These are phyloP conservation scores for Plectus sambesii DNA, from an alignment of 1,140 invertebrate genomes.

Conservation along the genomic window DNA sequence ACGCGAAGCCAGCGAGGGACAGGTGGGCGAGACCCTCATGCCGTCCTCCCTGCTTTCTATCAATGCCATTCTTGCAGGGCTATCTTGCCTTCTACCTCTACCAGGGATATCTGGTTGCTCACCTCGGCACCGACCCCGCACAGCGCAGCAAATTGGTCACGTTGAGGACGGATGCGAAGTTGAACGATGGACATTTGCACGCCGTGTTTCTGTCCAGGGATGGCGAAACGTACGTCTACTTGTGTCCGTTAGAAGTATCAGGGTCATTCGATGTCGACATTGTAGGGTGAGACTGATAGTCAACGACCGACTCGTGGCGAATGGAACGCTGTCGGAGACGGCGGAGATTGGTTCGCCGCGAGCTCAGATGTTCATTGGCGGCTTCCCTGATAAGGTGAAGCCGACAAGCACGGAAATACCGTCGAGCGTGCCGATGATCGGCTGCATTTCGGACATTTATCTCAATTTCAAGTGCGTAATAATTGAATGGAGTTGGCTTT, in stretches of 20 bases:
- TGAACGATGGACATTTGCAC: constrained; percentile 40
- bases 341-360: constrained; percentile 24
- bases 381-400: constrained; percentile 19
- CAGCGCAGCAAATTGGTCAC: constrained; percentile 29
- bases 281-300: constrained; percentile 32
- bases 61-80: constrained; percentile 8
- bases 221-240: constrained; percentile 24
- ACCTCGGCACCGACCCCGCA: constrained; percentile 33
- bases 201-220: constrained; percentile 37
- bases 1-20: constrained; percentile 5
- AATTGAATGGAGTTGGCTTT: constrained; percentile 1
- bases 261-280: too few species aligned
- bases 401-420: too few species aligned
- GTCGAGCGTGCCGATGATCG: constrained; percentile 30
- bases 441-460: constrained; percentile 42
- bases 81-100: constrained; percentile 41
- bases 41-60: constrained; percentile 2
- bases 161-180: constrained; percentile 29
- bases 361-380: constrained; percentile 23
- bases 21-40: constrained; percentile 6
- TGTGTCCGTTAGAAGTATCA: constrained; percentile 9
- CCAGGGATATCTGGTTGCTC: constrained; percentile 33
- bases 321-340: constrained; percentile 29
- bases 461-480: constrained; percentile 35
- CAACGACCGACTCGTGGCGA: constrained; percentile 37